Evolutionary conservation across 2,113 vertebrate species (phyloP).

Genomic region (Glaucomys volans): DNA sequence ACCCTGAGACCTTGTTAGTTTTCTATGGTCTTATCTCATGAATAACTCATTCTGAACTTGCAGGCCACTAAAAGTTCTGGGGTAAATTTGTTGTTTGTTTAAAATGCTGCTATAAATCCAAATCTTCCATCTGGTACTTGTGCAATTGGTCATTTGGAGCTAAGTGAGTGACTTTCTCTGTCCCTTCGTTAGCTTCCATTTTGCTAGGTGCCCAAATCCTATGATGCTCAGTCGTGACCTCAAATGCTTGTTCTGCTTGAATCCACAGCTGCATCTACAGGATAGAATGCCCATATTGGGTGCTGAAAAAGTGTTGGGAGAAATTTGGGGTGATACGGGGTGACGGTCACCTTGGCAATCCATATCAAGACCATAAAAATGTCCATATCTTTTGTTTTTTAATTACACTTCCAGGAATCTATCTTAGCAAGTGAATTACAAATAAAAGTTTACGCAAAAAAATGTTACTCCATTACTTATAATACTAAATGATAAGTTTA

Average conservation of each 20-base stretch:
- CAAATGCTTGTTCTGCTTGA: background rate
- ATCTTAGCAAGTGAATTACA: background rate
- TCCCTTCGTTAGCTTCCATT: background rate
- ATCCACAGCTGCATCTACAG: background rate
- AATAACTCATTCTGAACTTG: background rate
- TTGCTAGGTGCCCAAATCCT: background rate
- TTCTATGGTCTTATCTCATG: background rate
- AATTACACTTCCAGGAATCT: background rate
- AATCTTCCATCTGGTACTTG: background rate
- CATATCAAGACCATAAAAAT: background rate
- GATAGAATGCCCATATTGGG: background rate
- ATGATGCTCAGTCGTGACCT: background rate
- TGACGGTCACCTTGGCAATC: background rate
- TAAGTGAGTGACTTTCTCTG: background rate
- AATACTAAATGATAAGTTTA: background rate
- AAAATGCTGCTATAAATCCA: background rate
- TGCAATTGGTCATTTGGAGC: background rate
- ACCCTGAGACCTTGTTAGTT: background rate
- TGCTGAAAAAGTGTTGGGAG: background rate
- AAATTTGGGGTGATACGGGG: background rate
- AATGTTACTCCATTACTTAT: background rate
- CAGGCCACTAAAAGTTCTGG: background rate
- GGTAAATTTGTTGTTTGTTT: background rate
- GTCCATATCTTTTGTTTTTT: background rate
- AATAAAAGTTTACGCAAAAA: background rate